Conservation (phyloP, 1,140 invertebrate genomes). For the Drosophila littoralis region DNA sequence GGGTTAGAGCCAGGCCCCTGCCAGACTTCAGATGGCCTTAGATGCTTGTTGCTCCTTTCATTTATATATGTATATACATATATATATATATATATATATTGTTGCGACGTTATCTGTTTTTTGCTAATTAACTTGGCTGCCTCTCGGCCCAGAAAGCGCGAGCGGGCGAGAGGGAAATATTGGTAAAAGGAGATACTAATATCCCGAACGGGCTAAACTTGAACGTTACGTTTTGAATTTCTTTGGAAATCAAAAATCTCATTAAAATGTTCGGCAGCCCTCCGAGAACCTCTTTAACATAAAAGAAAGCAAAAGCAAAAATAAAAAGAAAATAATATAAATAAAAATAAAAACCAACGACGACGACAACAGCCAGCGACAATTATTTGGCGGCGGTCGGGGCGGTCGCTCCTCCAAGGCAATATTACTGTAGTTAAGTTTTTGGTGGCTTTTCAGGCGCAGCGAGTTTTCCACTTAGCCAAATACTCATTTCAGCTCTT, state of each 20-base stretch:
- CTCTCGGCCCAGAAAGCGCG: constrained; percentile 38
- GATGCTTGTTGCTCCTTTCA: constrained; percentile 66
- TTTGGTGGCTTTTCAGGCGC: constrained; percentile 16
- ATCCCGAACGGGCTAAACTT: constrained; percentile 30
- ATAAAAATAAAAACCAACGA: neutral
- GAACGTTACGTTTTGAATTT: constrained; percentile 63
- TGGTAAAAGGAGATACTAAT: constrained; percentile 8
- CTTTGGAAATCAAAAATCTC: constrained; percentile 74
- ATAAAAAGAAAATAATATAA: neutral
- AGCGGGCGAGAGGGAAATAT: constrained; percentile 26
- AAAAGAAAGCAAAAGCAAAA: constrained; percentile 31
- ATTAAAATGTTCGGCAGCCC: constrained; percentile 67
- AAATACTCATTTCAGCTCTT: constrained; percentile 19
- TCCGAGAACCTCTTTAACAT: constrained; percentile 15
- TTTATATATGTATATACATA: constrained; percentile 26
- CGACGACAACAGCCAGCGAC: constrained; percentile 15
- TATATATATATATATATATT: constrained; percentile 30
- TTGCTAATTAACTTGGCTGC: constrained; percentile 80
- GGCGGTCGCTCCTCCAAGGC: neutral
- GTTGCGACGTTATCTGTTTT: constrained; percentile 77
- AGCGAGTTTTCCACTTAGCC: constrained; percentile 25
- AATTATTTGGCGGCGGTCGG: constrained; percentile 25
- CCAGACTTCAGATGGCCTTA: constrained; percentile 62
- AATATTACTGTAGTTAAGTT: constrained; percentile 21
- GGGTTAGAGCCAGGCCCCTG: constrained; percentile 12